A percentile compares a stretch with the other conserved stretches of the same genome.
phyloP scores from a whole-genome alignment of 2,888 invertebrate species.

The Oxyscelio sp. region DNA sequence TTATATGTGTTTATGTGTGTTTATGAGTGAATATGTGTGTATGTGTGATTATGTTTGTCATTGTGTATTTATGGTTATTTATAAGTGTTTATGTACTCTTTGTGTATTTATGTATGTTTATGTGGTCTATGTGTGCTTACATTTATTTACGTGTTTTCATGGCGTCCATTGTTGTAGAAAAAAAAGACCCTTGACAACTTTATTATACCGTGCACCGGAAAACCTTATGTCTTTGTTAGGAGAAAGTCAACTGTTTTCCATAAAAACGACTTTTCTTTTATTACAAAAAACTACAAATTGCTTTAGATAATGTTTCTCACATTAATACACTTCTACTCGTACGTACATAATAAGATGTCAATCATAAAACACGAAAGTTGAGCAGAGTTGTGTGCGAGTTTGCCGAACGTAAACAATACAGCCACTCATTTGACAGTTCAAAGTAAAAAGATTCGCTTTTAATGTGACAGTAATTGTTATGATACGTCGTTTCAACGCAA shows the following conservation, averaged over 20 bases:
- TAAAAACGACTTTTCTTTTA: background rate
- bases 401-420: background rate
- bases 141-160: background rate
- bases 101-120: no score
- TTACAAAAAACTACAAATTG: background rate
- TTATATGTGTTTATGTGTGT: no score
- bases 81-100: no score
- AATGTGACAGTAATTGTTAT: background rate
- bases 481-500: background rate
- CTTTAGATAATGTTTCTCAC: background rate
- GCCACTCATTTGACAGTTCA: background rate
- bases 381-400: no score
- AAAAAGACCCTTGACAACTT: background rate
- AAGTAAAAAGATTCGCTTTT: background rate
- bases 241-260: background rate
- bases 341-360: no score
- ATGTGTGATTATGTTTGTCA: no score
- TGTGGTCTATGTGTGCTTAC: no score
- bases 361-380: no score
- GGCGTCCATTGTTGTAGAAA: background rate
- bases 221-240: background rate
- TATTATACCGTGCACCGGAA: background rate
- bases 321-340: no score
- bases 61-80: no score
- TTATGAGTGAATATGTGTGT: no score